phyloP scores from a whole-genome alignment of 2,797 vertebrate species.

The Numenius phaeopus region DNA sequence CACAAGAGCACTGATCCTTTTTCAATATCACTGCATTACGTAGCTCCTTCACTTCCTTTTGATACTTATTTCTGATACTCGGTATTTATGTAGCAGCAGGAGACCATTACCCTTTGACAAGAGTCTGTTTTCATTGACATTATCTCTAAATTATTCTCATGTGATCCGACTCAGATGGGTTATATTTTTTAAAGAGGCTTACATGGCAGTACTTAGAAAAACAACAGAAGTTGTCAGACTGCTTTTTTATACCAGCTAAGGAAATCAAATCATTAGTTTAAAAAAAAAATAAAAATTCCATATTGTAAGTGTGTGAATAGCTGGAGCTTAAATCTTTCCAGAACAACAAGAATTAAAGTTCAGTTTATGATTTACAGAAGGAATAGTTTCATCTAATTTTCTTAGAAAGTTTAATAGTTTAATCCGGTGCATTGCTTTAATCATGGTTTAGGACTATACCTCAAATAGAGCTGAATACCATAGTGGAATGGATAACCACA shows the following conservation, averaged over 20 bases:
- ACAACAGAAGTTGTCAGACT: not conserved
- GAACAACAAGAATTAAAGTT: not conserved
- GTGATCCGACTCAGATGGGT: not conserved
- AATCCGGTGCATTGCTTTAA: not conserved
- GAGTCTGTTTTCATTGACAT: not conserved
- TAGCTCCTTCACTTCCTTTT: not conserved
- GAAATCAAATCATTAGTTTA: not conserved
- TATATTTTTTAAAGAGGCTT: not conserved
- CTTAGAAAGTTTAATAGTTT: not conserved
- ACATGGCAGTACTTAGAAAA: not conserved
- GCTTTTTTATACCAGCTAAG: not conserved
- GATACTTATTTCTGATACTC: not conserved
- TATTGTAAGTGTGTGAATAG: not conserved
- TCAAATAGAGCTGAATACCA: not conserved
- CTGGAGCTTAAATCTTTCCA: not conserved
- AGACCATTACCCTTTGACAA: not conserved
- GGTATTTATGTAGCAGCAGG: constrained; percentile 2
- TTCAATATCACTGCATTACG: not conserved
- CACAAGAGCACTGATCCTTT: not conserved
- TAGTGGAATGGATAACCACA: not conserved
- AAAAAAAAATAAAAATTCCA: not conserved
- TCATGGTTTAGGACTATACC: not conserved
- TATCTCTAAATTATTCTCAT: constrained; percentile 25
- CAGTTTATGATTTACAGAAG: not conserved
- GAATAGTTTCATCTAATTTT: not conserved